phyloP scores from a whole-genome alignment of 2,888 invertebrate species.

The Tachystola acroxantha region DNA sequence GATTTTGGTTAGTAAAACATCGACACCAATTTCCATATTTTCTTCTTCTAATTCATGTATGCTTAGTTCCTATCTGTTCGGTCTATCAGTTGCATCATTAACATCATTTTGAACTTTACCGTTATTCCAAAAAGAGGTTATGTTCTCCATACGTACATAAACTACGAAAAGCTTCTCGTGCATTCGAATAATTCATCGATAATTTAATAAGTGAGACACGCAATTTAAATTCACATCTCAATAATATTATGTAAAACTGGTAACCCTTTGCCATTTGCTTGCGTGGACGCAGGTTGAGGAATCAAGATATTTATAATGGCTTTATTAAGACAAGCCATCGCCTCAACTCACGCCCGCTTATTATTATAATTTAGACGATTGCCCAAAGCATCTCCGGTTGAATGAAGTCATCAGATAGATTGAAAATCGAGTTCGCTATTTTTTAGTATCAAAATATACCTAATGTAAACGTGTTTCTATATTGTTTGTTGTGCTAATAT shows the following conservation, averaged over 20 bases:
- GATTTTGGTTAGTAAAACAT: too few species aligned
- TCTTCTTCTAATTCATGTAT: too few species aligned
- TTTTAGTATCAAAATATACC: conserved; percentile 9
- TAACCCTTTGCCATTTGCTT: conserved; percentile 60
- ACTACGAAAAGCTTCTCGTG: too few species aligned
- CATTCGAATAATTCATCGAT: too few species aligned
- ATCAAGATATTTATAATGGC: conserved; percentile 75
- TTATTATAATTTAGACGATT: conserved; percentile 77
- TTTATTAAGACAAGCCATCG: conserved; percentile 72
- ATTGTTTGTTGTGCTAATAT: conserved; percentile 1
- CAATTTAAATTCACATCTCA: conserved; percentile 29
- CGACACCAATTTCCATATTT: too few species aligned
- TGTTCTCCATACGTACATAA: too few species aligned
- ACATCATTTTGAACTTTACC: too few species aligned
- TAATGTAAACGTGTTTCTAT: background rate
- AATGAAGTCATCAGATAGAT: conserved; percentile 68
- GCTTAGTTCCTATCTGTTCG: too few species aligned
- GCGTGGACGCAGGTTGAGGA: conserved; percentile 52
- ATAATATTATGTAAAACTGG: conserved; percentile 30
- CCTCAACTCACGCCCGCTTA: conserved; percentile 71
- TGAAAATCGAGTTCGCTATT: conserved; percentile 31
- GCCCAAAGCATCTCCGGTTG: conserved; percentile 62
- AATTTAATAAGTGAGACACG: too few species aligned
- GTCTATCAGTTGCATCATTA: too few species aligned
- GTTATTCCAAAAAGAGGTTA: too few species aligned